Conservation (phyloP, 2,797 vertebrate species). For the Myioborus miniatus region DNA sequence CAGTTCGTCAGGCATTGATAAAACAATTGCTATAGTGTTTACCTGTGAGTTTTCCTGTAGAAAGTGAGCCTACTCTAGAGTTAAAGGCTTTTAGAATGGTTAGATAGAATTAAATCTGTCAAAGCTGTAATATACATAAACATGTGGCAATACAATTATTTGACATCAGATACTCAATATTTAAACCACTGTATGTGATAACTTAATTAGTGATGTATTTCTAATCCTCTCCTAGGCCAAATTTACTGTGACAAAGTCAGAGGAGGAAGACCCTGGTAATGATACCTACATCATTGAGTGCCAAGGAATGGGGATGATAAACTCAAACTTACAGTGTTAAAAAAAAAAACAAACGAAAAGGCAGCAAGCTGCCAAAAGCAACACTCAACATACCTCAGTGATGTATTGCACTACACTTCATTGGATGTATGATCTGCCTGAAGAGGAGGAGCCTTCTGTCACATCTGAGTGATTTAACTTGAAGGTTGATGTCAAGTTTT, state of each 20-base stretch:
- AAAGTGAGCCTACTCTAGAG: not conserved
- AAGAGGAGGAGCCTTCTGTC: not conserved
- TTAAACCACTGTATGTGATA: not conserved
- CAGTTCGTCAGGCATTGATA: not conserved
- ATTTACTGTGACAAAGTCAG: slow-evolving; percentile 88
- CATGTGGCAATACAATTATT: not conserved
- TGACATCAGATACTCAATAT: not conserved
- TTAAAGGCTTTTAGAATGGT: not conserved
- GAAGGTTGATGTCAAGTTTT: not conserved
- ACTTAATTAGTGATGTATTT: not conserved
- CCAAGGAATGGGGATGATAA: slow-evolving; percentile 86
- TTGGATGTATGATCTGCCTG: not conserved
- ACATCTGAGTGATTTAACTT: not conserved
- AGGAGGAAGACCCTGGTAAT: slow-evolving; percentile 81
- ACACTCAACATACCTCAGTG: slow-evolving; percentile 15
- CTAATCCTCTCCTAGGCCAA: slow-evolving; percentile 84
- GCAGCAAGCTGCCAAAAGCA: not conserved
- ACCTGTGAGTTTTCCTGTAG: not conserved
- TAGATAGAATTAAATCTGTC: not conserved
- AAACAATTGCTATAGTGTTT: not conserved
- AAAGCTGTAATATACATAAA: not conserved
- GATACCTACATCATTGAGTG: slow-evolving; percentile 90
- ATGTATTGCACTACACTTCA: slow-evolving; percentile 17
- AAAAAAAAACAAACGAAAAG: not conserved
- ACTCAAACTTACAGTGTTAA: slow-evolving; percentile 78